A percentile compares a stretch with the other conserved stretches of the same genome.
phyloP scores from a whole-genome alignment of 2,888 invertebrate genomes.

The Seira musarum region DNA sequence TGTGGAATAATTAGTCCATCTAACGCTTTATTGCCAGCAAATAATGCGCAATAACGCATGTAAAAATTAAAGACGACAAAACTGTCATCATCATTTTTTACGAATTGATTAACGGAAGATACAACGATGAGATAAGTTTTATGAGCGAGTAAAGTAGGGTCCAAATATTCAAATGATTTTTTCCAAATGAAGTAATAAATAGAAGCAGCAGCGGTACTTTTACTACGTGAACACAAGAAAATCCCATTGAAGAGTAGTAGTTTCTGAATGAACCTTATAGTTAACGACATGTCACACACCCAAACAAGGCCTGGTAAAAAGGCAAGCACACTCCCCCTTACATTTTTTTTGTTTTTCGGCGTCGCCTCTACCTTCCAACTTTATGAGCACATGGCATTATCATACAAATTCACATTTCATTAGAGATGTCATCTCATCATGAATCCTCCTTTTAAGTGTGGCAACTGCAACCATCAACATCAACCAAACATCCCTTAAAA shows the following conservation, averaged over 20 bases:
- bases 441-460: conserved; percentile 26
- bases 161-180: conserved; percentile 4
- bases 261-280: conserved; percentile 42
- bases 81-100: conserved; percentile 36
- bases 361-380: background rate
- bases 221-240: background rate
- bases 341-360: background rate
- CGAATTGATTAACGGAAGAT: conserved; percentile 53
- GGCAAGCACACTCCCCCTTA: background rate
- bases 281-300: conserved; percentile 62
- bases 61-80: conserved; percentile 18
- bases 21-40: background rate
- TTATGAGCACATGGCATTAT: conserved; percentile 17
- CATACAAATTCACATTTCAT: conserved; percentile 56
- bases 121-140: conserved; percentile 45
- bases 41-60: conserved; percentile 1
- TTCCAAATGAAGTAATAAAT: background rate
- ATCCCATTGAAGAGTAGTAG: background rate
- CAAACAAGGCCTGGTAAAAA: conserved; percentile 22
- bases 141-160: conserved; percentile 29
- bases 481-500: no score
- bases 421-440: conserved; percentile 58
- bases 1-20: conserved; percentile 36
- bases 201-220: background rate
- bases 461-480: conserved; percentile 14